phyloP scores from a whole-genome alignment of 2,797 vertebrate genomes.

The Rhodeus uyekii region DNA sequence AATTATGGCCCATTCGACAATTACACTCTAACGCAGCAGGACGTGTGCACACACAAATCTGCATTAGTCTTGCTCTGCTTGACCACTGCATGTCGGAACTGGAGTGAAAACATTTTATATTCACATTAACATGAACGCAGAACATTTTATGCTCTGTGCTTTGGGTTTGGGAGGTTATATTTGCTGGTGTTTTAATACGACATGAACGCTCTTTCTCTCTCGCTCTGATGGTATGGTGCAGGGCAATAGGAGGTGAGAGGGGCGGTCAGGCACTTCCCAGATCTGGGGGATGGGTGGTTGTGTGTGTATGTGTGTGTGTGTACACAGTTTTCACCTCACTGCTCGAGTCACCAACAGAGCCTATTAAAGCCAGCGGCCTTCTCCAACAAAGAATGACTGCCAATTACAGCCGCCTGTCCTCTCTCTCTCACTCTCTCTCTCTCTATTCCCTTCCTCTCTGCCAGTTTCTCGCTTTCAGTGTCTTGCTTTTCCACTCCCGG shows the following conservation, averaged over 20 bases:
- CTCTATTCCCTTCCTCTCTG: slow-evolving; percentile 18
- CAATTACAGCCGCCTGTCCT: slow-evolving; percentile 59
- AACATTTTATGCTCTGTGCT: neutral
- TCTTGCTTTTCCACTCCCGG: slow-evolving; percentile 11
- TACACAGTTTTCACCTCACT: slow-evolving; percentile 62
- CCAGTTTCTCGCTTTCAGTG: slow-evolving; percentile 32
- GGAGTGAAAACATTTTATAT: slow-evolving; percentile 5
- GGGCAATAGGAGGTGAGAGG: slow-evolving; percentile 55
- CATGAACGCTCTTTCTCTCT: slow-evolving; percentile 12
- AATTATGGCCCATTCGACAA: slow-evolving; percentile 43
- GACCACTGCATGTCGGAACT: neutral
- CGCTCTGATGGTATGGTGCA: slow-evolving; percentile 33
- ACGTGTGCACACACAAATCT: neutral
- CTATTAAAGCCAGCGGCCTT: slow-evolving; percentile 67
- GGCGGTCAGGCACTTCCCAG: slow-evolving; percentile 58
- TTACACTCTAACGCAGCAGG: slow-evolving; percentile 20
- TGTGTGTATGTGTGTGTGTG: slow-evolving; percentile 48
- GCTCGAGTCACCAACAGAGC: slow-evolving; percentile 66
- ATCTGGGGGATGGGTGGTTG: slow-evolving; percentile 57
- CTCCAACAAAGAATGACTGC: slow-evolving; percentile 66
- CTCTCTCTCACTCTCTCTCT: slow-evolving; percentile 31
- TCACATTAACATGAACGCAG: neutral
- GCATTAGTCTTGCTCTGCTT: neutral
- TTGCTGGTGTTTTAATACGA: slow-evolving; percentile 25
- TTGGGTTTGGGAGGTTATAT: neutral